Conservation (phyloP, 1,140 invertebrate species). For the Drosophila elegans region DNA sequence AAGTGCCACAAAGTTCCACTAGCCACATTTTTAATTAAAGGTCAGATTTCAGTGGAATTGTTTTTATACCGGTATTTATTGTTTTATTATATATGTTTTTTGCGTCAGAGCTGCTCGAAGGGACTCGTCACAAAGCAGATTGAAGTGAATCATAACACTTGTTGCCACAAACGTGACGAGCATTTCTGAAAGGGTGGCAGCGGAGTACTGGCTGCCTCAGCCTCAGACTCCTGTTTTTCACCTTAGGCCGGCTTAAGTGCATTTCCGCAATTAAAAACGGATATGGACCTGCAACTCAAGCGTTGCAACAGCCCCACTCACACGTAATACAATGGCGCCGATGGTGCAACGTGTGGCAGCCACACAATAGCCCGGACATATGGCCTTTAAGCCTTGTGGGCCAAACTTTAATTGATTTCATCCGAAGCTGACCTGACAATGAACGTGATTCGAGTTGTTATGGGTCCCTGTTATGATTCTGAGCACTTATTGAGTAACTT, state of each 20-base stretch:
- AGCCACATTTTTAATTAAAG: constrained; percentile 57
- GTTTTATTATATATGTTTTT: constrained; percentile 2
- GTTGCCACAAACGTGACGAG: constrained; percentile 77
- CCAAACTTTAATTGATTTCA: constrained; percentile 52
- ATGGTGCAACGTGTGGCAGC: constrained; percentile 46
- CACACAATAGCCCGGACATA: constrained; percentile 15
- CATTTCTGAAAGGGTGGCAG: constrained; percentile 25
- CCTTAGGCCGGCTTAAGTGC: constrained; percentile 56
- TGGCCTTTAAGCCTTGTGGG: neutral
- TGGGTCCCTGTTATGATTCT: neutral
- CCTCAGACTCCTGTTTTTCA: constrained; percentile 24
- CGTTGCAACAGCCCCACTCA: neutral
- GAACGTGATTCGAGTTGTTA: constrained; percentile 30
- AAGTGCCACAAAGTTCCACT: constrained; percentile 5
- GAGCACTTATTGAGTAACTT: constrained; percentile 7
- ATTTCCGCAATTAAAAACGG: constrained; percentile 80
- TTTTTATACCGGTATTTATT: neutral
- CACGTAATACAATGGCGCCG: constrained; percentile 22
- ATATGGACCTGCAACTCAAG: constrained; percentile 48
- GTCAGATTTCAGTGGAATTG: constrained; percentile 8
- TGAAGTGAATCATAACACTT: constrained; percentile 46
- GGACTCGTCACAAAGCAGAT: constrained; percentile 26
- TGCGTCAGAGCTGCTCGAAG: neutral
- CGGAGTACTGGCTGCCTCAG: neutral
- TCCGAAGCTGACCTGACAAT: constrained; percentile 21